Conservation (phyloP, 2,113 vertebrate genomes). For the Steatornis caripensis region DNA sequence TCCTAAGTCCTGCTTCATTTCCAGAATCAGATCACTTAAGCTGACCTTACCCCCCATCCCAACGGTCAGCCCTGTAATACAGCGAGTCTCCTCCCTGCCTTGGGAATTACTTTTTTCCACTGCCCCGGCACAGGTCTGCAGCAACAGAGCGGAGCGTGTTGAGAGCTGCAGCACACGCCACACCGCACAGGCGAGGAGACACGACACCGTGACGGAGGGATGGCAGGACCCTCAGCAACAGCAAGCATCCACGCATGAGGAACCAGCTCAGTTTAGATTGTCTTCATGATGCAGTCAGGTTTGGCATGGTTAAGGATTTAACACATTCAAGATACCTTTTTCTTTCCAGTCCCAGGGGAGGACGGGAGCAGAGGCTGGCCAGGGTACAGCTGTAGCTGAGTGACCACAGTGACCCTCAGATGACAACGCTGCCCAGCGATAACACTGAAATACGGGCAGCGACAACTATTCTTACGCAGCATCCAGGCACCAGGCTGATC, state of each 20-base stretch:
- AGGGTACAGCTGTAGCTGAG: not conserved
- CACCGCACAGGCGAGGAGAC: not conserved
- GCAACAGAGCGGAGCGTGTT: not conserved
- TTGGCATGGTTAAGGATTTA: not conserved
- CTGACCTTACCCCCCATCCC: no score
- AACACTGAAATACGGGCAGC: not conserved
- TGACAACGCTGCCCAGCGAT: not conserved
- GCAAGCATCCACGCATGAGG: fast-evolving
- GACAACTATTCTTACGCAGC: not conserved
- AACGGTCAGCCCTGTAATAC: not conserved
- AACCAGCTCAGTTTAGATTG: not conserved
- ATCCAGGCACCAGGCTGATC: not conserved
- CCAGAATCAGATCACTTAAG: not conserved
- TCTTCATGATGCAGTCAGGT: not conserved
- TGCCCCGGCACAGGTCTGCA: not conserved
- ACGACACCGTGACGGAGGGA: not conserved
- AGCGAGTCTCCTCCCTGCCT: not conserved
- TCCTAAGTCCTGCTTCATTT: not conserved
- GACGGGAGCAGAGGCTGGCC: not conserved
- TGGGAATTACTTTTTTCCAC: not conserved
- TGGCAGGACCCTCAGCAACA: not conserved
- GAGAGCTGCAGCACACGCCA: not conserved
- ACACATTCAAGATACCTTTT: not conserved
- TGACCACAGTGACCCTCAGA: not conserved
- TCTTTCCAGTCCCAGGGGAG: not conserved